phyloP scores from a whole-genome alignment of 2,888 invertebrate genomes.

The Rapana venosa region DNA sequence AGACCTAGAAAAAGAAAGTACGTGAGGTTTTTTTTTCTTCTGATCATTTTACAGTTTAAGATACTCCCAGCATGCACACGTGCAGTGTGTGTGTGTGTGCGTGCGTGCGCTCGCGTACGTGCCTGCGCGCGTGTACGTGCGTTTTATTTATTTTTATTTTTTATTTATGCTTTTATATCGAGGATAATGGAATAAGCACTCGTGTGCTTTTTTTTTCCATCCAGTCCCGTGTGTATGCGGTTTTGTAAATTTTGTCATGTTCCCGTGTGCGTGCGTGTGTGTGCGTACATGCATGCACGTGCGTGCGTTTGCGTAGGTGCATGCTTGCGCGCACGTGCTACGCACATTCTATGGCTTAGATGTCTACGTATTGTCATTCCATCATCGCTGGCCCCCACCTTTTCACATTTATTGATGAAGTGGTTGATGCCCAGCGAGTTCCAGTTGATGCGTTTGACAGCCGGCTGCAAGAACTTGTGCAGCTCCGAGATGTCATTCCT shows the following conservation, averaged over 20 bases:
- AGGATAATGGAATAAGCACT: no score
- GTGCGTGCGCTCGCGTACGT: no score
- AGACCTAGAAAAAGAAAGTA: no score
- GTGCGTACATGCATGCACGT: neutral
- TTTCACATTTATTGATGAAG: slow-evolving; percentile 83
- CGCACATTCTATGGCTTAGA: neutral
- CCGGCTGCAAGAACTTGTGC: slow-evolving; percentile 83
- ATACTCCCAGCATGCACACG: no score
- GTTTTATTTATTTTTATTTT: neutral
- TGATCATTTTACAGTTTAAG: no score
- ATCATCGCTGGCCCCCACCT: slow-evolving; percentile 67
- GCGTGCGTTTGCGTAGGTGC: slow-evolving; percentile 11
- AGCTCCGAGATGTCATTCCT: slow-evolving; percentile 75
- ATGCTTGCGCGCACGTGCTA: neutral
- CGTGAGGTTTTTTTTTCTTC: no score
- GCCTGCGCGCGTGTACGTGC: neutral
- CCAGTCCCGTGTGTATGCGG: no score
- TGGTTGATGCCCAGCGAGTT: slow-evolving; percentile 89
- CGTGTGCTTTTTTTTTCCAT: no score
- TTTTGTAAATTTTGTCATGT: no score
- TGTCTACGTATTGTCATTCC: neutral
- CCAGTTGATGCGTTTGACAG: slow-evolving; percentile 90
- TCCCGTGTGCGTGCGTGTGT: neutral
- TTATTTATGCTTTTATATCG: no score
- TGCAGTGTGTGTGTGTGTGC: no score